These are phyloP conservation scores for Gracilinanus agilis DNA, from an alignment of 2,113 vertebrate species.

Conservation along the genomic window DNA sequence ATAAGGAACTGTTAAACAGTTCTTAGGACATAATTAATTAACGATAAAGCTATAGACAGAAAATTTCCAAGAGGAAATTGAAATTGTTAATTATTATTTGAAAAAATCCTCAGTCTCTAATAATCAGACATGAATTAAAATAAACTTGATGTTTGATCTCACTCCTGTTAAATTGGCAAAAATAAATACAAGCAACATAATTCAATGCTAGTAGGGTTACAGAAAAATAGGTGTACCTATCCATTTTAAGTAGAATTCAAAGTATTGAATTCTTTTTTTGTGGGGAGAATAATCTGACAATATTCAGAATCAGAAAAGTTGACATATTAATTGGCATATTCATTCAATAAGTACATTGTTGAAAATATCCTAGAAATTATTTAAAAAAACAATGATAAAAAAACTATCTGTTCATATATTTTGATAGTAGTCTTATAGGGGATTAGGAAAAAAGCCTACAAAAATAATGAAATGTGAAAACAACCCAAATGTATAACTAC, in stretches of 20 bases:
- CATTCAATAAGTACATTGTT: not conserved
- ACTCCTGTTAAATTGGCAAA: not conserved
- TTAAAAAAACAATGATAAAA: not conserved
- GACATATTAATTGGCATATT: not conserved
- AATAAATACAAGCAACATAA: not conserved
- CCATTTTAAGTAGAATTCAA: not conserved
- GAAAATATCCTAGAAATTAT: not conserved
- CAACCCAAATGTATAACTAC: not conserved
- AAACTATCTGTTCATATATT: not conserved
- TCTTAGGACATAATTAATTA: not conserved
- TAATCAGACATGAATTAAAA: not conserved
- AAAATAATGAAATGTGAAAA: not conserved
- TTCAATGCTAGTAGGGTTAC: not conserved
- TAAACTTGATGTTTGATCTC: not conserved
- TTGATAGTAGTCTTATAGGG: not conserved
- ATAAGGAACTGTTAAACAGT: not conserved
- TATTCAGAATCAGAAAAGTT: not conserved
- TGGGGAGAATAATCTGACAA: not conserved
- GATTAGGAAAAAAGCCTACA: not conserved
- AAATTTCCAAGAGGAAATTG: not conserved
- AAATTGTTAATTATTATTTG: not conserved
- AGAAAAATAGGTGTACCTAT: not conserved
- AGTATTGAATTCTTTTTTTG: not conserved
- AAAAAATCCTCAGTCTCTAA: not conserved
- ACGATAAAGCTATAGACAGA: not conserved